These are phyloP conservation scores for Anorthoa munda DNA, from an alignment of 2,888 invertebrate genomes.

Conservation along the genomic window DNA sequence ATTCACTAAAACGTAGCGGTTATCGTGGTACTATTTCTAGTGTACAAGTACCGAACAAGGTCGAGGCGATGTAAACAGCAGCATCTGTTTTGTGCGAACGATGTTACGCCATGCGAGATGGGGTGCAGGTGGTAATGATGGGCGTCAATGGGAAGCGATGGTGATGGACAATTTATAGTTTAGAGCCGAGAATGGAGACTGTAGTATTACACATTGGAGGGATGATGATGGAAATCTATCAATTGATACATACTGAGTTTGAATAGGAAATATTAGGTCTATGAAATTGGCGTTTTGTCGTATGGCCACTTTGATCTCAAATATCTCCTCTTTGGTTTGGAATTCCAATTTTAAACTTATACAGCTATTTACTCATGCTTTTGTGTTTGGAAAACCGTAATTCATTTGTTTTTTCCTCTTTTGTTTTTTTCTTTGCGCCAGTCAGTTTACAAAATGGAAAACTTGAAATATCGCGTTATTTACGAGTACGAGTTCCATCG, in stretches of 20 bases:
- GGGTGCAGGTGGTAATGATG: slow-evolving; percentile 33
- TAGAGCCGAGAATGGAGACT: background rate
- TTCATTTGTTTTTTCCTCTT: no score
- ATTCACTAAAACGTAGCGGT: slow-evolving; percentile 29
- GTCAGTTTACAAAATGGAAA: no score
- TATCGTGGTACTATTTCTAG: slow-evolving; percentile 64
- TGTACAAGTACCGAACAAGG: slow-evolving; percentile 59
- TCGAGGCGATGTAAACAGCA: slow-evolving; percentile 59
- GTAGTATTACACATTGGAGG: background rate
- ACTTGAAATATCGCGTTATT: no score
- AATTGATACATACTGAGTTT: background rate
- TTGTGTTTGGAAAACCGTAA: no score
- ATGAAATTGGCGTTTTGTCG: no score
- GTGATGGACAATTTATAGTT: slow-evolving; percentile 11
- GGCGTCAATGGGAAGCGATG: slow-evolving; percentile 19
- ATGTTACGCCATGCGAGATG: slow-evolving; percentile 29
- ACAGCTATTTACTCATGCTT: no score
- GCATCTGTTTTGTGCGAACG: slow-evolving; percentile 57
- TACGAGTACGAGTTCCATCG: no score
- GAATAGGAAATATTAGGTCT: no score
- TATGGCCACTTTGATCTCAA: no score
- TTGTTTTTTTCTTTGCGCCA: no score
- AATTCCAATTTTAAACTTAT: no score
- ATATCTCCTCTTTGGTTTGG: no score
- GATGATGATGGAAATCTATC: background rate